Percentiles rank a stretch among this genome's conserved stretches.
phyloP scores from a whole-genome alignment of 2,888 invertebrate species.

The Drosophila anceps region DNA sequence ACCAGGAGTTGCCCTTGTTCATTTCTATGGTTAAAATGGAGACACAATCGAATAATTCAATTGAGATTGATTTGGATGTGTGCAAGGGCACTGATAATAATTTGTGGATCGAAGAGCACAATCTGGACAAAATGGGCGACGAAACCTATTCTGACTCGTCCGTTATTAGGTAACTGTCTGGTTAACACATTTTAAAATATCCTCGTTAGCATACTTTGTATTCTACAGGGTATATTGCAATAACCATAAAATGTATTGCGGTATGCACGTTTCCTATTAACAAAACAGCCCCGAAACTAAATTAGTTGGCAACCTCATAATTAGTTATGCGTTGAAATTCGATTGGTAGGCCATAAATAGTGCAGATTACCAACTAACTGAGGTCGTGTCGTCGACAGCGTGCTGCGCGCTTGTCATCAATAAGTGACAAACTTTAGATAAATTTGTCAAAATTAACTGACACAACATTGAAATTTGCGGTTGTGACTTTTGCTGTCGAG shows the following conservation, averaged over 20 bases:
- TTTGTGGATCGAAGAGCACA: not conserved
- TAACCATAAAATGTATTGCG: slow-evolving; percentile 41
- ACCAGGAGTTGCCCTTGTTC: slow-evolving; percentile 11
- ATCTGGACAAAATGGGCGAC: not conserved
- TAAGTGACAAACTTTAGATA: slow-evolving; percentile 70
- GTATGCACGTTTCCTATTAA: slow-evolving; percentile 60
- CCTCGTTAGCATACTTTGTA: not conserved
- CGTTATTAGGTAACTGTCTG: too few species aligned
- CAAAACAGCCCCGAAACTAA: slow-evolving; percentile 54
- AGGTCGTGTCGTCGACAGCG: slow-evolving; percentile 5
- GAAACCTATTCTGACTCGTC: too few species aligned
- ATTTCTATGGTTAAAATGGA: not conserved
- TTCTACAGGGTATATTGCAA: slow-evolving; percentile 13
- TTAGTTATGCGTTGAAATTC: slow-evolving; percentile 74
- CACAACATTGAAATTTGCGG: slow-evolving; percentile 66
- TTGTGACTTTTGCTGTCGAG: slow-evolving; percentile 13
- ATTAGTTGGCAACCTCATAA: slow-evolving; percentile 71
- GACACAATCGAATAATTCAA: not conserved
- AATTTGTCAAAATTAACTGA: slow-evolving; percentile 77
- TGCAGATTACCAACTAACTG: slow-evolving; percentile 29
- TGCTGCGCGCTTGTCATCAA: slow-evolving; percentile 55
- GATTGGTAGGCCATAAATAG: slow-evolving; percentile 54
- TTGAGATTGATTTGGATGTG: not conserved
- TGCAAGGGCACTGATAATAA: too few species aligned
- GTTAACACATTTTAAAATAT: not conserved